Evolutionary conservation across 2,888 invertebrate species (phyloP).

Genomic region (Lapara coniferarum): DNA sequence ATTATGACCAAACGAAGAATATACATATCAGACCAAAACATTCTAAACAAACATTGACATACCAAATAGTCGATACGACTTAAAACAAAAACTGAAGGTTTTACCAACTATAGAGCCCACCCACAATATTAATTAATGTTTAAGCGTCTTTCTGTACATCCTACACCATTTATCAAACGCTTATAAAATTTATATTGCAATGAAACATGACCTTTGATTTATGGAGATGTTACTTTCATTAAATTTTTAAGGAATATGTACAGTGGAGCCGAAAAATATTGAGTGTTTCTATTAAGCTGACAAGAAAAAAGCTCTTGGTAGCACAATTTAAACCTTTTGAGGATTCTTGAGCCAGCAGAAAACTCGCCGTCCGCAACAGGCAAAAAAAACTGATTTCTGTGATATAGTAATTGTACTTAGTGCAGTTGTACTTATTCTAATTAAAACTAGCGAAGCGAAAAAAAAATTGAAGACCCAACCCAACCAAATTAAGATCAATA

Average conservation of each 20-base stretch:
- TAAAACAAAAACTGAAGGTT: conserved; percentile 10
- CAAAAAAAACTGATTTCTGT: too few species aligned
- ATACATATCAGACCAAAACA: neutral
- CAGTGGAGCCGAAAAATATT: too few species aligned
- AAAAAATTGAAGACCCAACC: too few species aligned
- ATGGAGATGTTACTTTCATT: neutral
- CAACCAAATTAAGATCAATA: too few species aligned
- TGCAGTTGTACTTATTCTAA: too few species aligned
- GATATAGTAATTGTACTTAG: too few species aligned
- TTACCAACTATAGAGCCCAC: conserved; percentile 1
- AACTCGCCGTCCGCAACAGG: too few species aligned
- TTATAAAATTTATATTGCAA: neutral
- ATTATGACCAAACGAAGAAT: neutral
- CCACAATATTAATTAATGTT: conserved; percentile 5
- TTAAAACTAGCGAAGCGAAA: too few species aligned
- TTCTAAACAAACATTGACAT: neutral
- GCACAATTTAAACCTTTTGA: too few species aligned
- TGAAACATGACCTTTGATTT: neutral
- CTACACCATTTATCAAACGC: conserved; percentile 10
- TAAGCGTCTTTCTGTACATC: conserved; percentile 10
- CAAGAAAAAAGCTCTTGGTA: too few species aligned
- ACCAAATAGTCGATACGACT: conserved; percentile 1
- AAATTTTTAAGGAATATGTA: neutral
- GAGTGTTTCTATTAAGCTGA: too few species aligned
- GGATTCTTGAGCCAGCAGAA: too few species aligned